Evolutionary conservation across 2,888 invertebrate species (phyloP).

Genomic region (Lottia gigantea): DNA sequence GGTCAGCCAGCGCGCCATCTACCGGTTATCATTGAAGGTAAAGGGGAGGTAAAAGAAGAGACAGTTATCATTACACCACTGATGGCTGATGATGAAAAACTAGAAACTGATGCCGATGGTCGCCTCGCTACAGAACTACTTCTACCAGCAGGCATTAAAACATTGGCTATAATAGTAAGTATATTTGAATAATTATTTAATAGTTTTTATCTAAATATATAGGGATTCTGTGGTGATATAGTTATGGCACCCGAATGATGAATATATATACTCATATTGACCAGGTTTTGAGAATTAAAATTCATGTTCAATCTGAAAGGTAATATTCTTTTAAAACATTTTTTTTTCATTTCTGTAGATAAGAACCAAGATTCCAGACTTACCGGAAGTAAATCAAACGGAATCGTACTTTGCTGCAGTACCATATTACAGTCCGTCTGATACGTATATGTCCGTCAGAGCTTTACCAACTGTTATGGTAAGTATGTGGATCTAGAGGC

Average conservation of each 20-base stretch:
- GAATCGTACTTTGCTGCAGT: slow-evolving; percentile 24
- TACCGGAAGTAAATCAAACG: slow-evolving; percentile 16
- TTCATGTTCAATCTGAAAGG: too few relatives aligned
- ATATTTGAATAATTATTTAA: too few relatives aligned
- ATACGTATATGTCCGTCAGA: slow-evolving; percentile 34
- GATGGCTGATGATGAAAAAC: slow-evolving; percentile 10
- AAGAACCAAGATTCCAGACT: slow-evolving; percentile 16
- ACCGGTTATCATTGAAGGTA: slow-evolving; percentile 26
- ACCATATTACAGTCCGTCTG: slow-evolving; percentile 35
- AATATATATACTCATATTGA: too few relatives aligned
- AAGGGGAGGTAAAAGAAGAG: slow-evolving; percentile 21
- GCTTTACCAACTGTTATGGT: slow-evolving; percentile 28
- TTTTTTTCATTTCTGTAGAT: slow-evolving; percentile 14
- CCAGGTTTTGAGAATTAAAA: too few relatives aligned
- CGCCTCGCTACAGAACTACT: slow-evolving; percentile 24
- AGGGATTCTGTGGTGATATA: too few relatives aligned
- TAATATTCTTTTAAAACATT: too few relatives aligned
- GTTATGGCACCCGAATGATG: too few relatives aligned
- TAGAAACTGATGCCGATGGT: slow-evolving; percentile 29
- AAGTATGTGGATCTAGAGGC: slow-evolving; percentile 2
- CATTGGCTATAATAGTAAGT: slow-evolving; percentile 27
- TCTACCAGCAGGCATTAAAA: slow-evolving; percentile 23
- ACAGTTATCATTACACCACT: slow-evolving; percentile 13
- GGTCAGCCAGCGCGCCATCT: slow-evolving; percentile 27
- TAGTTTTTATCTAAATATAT: too few relatives aligned